Evolutionary conservation across 2,888 invertebrate species (phyloP).

Genomic region (Heliconius charithonia): DNA sequence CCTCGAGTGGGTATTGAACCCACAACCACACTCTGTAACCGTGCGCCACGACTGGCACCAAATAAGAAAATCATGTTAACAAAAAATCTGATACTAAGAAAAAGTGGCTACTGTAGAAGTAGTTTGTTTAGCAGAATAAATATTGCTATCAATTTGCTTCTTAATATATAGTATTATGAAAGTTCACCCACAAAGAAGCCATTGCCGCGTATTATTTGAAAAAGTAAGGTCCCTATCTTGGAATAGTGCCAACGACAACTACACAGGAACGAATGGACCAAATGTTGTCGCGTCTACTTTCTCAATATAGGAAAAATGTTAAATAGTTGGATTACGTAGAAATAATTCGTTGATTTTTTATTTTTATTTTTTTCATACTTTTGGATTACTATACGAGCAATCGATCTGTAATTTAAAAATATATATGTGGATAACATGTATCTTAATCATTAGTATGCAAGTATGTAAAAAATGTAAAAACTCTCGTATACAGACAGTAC

Average conservation of each 20-base stretch:
- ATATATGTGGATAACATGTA: no score
- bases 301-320: slow-evolving; percentile 6
- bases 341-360: no score
- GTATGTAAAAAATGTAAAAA: neutral
- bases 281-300: neutral
- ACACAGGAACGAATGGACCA: slow-evolving; percentile 3
- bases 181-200: slow-evolving; percentile 16
- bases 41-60: no score
- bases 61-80: no score
- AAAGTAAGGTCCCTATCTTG: slow-evolving; percentile 2
- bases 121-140: neutral
- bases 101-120: neutral
- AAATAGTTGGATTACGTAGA: neutral
- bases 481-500: no score
- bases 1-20: no score
- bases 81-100: no score
- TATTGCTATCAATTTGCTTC: neutral
- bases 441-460: no score
- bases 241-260: slow-evolving; percentile 3
- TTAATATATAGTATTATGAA: neutral
- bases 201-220: slow-evolving; percentile 12
- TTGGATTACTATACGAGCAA: neutral
- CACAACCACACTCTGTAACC: no score
- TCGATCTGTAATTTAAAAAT: no score
- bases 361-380: neutral